Conservation (phyloP, 2,888 invertebrate genomes). For the Leptinotarsa peninsularis region DNA sequence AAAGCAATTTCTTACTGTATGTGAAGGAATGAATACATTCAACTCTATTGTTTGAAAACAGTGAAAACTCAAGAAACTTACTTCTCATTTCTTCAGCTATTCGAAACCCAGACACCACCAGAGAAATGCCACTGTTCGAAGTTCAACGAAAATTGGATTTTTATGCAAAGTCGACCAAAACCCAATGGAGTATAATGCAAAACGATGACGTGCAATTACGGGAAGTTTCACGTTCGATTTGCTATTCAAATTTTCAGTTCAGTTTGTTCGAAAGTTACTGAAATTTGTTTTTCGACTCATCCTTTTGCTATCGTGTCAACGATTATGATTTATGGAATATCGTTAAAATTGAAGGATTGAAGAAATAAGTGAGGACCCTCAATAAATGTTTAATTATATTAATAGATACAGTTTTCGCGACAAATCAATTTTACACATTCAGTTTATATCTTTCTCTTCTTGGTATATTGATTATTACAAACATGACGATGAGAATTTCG, state of each 20-base stretch:
- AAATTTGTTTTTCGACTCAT: not conserved
- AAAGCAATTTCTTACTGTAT: no score
- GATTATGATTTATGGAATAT: no score
- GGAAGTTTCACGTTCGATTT: constrained; percentile 20
- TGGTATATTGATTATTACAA: no score
- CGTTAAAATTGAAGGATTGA: no score
- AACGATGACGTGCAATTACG: constrained; percentile 21
- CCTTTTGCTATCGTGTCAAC: not conserved
- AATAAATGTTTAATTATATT: no score
- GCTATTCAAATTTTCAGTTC: constrained; percentile 13
- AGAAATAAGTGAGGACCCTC: no score
- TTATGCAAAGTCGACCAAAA: constrained; percentile 34
- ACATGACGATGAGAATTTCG: no score
- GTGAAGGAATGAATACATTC: no score
- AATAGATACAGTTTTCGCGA: no score
- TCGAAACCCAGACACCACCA: not conserved
- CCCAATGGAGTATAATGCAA: constrained; percentile 18
- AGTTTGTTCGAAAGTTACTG: not conserved
- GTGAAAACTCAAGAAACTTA: not conserved
- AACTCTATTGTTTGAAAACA: not conserved
- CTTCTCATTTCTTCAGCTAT: not conserved
- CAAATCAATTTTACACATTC: no score
- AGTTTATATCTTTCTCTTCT: no score
- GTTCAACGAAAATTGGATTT: constrained; percentile 35
- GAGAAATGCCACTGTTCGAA: constrained; percentile 26